Evolutionary conservation across 2,113 vertebrate genomes (phyloP).

Genomic region (Trematocara unimaculatum): DNA sequence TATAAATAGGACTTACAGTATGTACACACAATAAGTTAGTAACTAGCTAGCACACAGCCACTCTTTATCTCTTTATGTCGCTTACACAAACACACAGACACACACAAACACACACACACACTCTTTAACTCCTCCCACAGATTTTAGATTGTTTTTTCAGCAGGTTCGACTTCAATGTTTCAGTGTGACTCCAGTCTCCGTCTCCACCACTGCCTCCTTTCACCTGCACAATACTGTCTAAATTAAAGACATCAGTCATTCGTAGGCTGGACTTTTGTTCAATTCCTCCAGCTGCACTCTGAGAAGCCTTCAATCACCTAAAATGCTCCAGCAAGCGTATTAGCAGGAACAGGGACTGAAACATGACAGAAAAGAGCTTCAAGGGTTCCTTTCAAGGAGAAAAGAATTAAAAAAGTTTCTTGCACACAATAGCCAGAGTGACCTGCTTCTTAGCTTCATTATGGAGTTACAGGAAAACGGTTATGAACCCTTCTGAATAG

Average conservation of each 20-base stretch:
- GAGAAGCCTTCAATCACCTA: not conserved
- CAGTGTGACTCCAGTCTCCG: not conserved
- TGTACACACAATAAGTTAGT: slow-evolving; percentile 63
- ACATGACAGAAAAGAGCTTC: not conserved
- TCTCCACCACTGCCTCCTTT: not conserved
- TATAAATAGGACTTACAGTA: slow-evolving; percentile 54
- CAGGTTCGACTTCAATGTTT: not conserved
- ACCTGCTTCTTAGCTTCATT: not conserved
- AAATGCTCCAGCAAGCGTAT: not conserved
- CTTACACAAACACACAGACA: not conserved
- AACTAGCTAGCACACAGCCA: not conserved
- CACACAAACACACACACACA: not conserved
- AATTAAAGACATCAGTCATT: not conserved
- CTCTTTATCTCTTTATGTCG: not conserved
- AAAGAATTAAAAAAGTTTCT: fast-evolving
- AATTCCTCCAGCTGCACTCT: not conserved
- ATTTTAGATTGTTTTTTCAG: slow-evolving; percentile 19
- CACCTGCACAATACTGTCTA: not conserved
- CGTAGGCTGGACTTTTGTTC: not conserved
- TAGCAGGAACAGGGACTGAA: fast-evolving
- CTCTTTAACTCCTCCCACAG: not conserved
- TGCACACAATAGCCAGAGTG: not conserved
- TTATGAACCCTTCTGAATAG: fast-evolving
- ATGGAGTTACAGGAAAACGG: not conserved
- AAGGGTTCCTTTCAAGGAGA: not conserved